Conservation (phyloP, 1,140 invertebrate genomes). For the Muscidifurax raptorellus region DNA sequence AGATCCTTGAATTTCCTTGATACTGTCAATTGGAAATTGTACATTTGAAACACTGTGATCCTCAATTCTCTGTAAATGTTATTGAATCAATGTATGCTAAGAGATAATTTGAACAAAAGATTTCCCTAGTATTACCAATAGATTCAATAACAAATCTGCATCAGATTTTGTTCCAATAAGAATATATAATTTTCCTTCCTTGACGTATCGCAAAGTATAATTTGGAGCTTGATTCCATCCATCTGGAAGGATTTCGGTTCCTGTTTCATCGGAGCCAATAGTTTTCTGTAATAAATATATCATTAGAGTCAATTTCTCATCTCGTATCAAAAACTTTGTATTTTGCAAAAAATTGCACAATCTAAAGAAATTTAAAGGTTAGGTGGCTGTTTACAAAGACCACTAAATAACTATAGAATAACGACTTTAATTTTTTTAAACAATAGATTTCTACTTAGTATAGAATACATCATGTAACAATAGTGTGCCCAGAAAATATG, state of each 20-base stretch:
- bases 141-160: conserved; percentile 79
- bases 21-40: conserved; percentile 70
- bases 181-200: conserved; percentile 80
- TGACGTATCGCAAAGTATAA: conserved; percentile 82
- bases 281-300: conserved; percentile 75
- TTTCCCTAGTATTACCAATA: conserved; percentile 75
- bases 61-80: conserved; percentile 68
- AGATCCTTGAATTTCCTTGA: conserved; percentile 69
- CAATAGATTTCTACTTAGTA: no score
- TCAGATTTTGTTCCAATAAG: conserved; percentile 81
- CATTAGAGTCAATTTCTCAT: not conserved
- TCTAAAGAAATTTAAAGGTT: conserved; percentile 26
- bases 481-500: not conserved
- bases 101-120: conserved; percentile 5
- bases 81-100: not conserved
- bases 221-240: conserved; percentile 80
- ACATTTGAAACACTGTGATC: conserved; percentile 70
- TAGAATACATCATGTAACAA: no score
- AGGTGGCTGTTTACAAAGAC: not conserved
- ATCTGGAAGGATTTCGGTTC: conserved; percentile 81
- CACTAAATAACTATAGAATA: no score
- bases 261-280: conserved; percentile 78
- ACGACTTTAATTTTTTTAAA: no score
- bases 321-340: not conserved
- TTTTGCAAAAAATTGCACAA: not conserved